Conservation (phyloP, 2,888 invertebrate genomes). For the Latheticus oryzae region DNA sequence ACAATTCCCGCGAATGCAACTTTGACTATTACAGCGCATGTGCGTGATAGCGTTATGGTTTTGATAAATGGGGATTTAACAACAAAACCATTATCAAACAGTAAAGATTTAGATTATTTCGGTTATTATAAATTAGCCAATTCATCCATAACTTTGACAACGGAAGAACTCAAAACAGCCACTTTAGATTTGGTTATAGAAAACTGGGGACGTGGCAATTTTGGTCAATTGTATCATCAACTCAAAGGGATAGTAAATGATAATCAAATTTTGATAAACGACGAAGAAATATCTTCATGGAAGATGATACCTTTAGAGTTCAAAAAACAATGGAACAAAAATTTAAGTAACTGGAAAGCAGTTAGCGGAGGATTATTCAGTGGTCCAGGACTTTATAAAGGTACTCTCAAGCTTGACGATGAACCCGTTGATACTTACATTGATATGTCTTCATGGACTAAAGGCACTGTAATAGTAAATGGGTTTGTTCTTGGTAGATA, state of each 20-base stretch:
- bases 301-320: conserved; percentile 67
- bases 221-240: conserved; percentile 59
- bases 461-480: conserved; percentile 87
- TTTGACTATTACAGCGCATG: conserved; percentile 59
- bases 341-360: conserved; percentile 56
- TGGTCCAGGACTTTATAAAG: conserved; percentile 71
- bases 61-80: conserved; percentile 62
- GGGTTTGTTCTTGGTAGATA: conserved; percentile 89
- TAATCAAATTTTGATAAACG: conserved; percentile 64
- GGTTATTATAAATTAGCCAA: conserved; percentile 62
- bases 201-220: conserved; percentile 84
- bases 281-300: conserved; percentile 62
- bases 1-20: conserved; percentile 47
- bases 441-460: conserved; percentile 84
- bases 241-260: conserved; percentile 61
- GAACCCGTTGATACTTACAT: conserved; percentile 80
- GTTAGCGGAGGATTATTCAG: conserved; percentile 45
- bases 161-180: conserved; percentile 36
- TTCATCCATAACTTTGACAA: conserved; percentile 46
- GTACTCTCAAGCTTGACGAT: conserved; percentile 62
- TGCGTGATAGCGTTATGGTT: conserved; percentile 67
- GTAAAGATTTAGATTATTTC: conserved; percentile 57
- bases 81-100: conserved; percentile 53
- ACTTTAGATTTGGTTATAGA: conserved; percentile 69
- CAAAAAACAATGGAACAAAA: conserved; percentile 61